Conservation (phyloP, 2,113 vertebrate species). For the Antechinus flavipes region DNA sequence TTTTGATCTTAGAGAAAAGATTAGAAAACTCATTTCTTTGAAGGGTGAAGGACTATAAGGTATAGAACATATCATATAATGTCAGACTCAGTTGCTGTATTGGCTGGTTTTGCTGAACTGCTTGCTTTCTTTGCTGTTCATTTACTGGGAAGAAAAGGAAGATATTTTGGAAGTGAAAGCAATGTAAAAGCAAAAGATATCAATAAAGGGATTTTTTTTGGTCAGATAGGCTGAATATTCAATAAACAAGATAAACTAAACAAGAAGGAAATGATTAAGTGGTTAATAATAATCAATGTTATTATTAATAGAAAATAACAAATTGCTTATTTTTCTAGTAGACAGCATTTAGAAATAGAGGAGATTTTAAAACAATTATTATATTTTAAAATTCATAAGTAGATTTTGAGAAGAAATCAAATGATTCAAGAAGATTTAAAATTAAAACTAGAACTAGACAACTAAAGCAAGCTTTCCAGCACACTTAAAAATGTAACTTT, state of each 20-base stretch:
- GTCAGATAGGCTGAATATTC: neutral
- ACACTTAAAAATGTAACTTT: neutral
- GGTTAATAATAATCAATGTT: neutral
- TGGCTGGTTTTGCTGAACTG: neutral
- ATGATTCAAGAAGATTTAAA: neutral
- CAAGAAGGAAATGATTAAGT: neutral
- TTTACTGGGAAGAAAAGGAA: neutral
- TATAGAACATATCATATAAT: neutral
- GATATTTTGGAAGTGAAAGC: neutral
- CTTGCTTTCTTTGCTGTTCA: neutral
- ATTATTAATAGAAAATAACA: neutral
- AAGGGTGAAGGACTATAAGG: neutral
- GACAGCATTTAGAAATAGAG: neutral
- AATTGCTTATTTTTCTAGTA: neutral
- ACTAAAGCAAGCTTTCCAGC: neutral
- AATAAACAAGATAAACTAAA: neutral
- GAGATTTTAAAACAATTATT: neutral
- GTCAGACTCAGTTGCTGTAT: neutral
- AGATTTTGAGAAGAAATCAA: neutral
- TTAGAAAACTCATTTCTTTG: neutral
- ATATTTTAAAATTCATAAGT: neutral
- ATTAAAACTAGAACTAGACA: neutral
- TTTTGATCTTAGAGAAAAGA: neutral
- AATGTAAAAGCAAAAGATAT: neutral
- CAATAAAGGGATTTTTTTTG: neutral